These are phyloP conservation scores for Melanerpes aurifrons DNA, from an alignment of 2,113 vertebrate genomes.

Conservation along the genomic window DNA sequence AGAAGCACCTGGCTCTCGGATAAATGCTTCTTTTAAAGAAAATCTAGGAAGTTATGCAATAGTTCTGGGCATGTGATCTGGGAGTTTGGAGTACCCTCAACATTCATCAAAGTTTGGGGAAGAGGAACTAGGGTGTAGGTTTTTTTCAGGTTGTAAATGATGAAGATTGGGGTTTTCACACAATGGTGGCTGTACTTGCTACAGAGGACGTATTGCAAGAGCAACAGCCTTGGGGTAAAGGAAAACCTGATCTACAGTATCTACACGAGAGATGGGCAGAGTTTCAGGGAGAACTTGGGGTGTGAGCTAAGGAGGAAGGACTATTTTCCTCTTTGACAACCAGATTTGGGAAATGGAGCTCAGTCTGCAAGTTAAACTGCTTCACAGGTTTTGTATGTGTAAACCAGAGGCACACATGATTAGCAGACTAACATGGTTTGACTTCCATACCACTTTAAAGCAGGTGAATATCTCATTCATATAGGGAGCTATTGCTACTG, in stretches of 20 bases:
- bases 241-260: background rate
- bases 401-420: background rate
- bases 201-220: background rate
- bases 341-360: background rate
- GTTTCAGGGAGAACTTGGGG: background rate
- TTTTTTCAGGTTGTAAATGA: background rate
- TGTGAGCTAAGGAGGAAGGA: background rate
- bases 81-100: background rate
- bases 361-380: background rate
- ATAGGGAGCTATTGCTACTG: background rate
- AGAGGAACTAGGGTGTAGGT: background rate
- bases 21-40: background rate
- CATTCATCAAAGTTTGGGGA: background rate
- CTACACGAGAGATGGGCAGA: background rate
- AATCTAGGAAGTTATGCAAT: background rate
- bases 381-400: background rate
- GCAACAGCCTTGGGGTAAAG: background rate
- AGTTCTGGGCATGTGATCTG: background rate
- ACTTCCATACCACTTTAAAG: background rate
- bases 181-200: background rate
- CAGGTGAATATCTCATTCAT: background rate
- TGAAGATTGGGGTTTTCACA: constrained; percentile 17
- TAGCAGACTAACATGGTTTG: background rate
- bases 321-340: background rate
- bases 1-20: background rate